Evolutionary conservation across 2,113 vertebrate genomes (phyloP), one percentile per base, ranked within the genome.

Genomic region (Notothenia coriiceps): DNA sequence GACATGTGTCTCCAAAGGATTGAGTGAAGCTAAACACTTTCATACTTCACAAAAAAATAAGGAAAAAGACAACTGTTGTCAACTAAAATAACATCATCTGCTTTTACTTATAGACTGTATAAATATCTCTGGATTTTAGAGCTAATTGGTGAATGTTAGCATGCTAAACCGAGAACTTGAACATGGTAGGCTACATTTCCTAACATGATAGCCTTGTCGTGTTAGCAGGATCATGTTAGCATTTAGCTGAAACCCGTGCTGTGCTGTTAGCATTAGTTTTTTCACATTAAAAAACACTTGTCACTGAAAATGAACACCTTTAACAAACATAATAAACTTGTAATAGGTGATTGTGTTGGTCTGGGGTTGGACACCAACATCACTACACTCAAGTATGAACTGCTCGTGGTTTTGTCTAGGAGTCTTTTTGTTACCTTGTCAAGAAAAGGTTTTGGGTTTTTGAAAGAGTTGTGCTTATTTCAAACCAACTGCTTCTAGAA

Each of bases 401-500:
- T 40, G 44, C 17, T 46, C 17, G 43, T 13, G 33, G 7, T 67
- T 5, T 29, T 54, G 46, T 61, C 40, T 5, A 17, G 5, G 0
- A 4, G 33, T 59, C 18, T 35, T 20, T 10, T 40, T 18, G 2
- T 22, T 47, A 9, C 25, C 43, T 40, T 40, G 20, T 51, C 9
- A 29, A 40, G 25, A 56, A 4, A 56, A 61, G 11, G 55, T 17
- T 11, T 3, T 62, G 57, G 18, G 15, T 35, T 77, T 70, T 69
- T 8, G 4, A 51, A 63, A 69, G n/a, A 4, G 17, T 60, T 35
- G 8, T 17, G 7, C 29, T 64, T 3, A 59, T 78, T 78, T 60
- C 40, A 49, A 49, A 15, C 25, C 47, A 72, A 60, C 20, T 3
- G 6, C 46, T 66, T 70, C 64, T 17, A 80, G 70, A 51, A 71